phyloP scores from a whole-genome alignment of 1,140 invertebrate species.

The Microvelia longipes region DNA sequence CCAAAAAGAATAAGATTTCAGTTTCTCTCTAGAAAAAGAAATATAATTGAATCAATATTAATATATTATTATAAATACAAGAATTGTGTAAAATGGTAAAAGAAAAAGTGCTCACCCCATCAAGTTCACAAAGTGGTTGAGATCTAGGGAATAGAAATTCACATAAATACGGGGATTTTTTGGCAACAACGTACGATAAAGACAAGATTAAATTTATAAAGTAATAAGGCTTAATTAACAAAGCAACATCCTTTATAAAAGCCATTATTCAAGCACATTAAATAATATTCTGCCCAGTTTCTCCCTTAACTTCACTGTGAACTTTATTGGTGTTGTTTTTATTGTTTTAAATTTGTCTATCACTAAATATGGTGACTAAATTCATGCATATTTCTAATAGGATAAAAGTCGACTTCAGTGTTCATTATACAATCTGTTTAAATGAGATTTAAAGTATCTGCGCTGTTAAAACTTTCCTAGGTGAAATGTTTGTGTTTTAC shows the following conservation, averaged over 20 bases:
- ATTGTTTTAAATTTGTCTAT: too few species aligned
- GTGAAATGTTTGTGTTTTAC: too few species aligned
- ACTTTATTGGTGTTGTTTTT: too few species aligned
- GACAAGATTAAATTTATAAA: constrained; percentile 73
- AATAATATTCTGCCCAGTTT: too few species aligned
- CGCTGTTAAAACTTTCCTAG: too few species aligned
- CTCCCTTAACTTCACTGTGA: too few species aligned
- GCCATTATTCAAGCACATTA: constrained; percentile 11
- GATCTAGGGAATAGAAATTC: constrained; percentile 43
- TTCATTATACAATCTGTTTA: too few species aligned
- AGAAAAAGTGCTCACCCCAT: constrained; percentile 39
- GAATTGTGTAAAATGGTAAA: neutral
- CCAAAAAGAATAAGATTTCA: constrained; percentile 87
- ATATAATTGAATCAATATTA: neutral
- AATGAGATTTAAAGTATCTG: too few species aligned
- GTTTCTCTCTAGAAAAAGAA: constrained; percentile 58
- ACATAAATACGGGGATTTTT: constrained; percentile 53
- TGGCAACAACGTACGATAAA: constrained; percentile 61
- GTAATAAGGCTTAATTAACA: constrained; percentile 71
- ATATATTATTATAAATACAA: neutral
- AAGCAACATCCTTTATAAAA: constrained; percentile 44
- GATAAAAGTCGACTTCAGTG: too few species aligned
- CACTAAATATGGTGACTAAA: too few species aligned
- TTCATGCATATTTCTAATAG: too few species aligned
- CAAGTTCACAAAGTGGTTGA: constrained; percentile 58